These are phyloP conservation scores for Zaprionus nigranus DNA, from an alignment of 1,140 invertebrate genomes.

Conservation along the genomic window DNA sequence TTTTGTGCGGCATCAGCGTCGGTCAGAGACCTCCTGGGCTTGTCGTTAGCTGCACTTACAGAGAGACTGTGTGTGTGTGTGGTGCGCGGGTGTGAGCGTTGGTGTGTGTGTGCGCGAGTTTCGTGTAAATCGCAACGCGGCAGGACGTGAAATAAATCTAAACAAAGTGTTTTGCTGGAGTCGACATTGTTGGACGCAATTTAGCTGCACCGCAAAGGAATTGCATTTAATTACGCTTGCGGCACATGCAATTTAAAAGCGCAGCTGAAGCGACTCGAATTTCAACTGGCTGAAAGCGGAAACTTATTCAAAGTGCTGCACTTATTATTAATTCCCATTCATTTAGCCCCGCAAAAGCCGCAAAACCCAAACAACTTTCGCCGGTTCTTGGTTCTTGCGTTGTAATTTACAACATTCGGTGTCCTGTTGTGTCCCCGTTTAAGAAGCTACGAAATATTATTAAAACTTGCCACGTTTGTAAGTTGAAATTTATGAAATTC, in stretches of 20 bases:
- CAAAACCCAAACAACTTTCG: constrained; percentile 20
- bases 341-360: constrained; percentile 9
- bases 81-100: constrained; percentile 19
- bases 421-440: constrained; percentile 48
- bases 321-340: constrained; percentile 34
- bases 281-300: not conserved
- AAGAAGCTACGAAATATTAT: constrained; percentile 31
- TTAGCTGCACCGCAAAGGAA: constrained; percentile 8
- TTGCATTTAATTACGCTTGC: constrained; percentile 38
- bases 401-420: constrained; percentile 56
- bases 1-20: constrained; percentile 37
- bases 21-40: constrained; percentile 25
- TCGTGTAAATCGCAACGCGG: not conserved
- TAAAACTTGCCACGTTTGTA: constrained; percentile 31
- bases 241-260: constrained; percentile 28
- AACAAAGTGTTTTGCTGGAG: constrained; percentile 11
- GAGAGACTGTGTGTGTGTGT: constrained; percentile 23
- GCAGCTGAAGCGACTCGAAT: constrained; percentile 16
- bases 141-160: constrained; percentile 23
- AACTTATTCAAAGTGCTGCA: constrained; percentile 31
- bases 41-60: constrained; percentile 14
- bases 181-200: not conserved
- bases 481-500: constrained; percentile 34
- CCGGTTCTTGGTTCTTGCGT: constrained; percentile 8
- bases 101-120: constrained; percentile 19